Evolutionary conservation across 1,140 invertebrate genomes (phyloP).

Genomic region (Mycetomoellerius zeteki): DNA sequence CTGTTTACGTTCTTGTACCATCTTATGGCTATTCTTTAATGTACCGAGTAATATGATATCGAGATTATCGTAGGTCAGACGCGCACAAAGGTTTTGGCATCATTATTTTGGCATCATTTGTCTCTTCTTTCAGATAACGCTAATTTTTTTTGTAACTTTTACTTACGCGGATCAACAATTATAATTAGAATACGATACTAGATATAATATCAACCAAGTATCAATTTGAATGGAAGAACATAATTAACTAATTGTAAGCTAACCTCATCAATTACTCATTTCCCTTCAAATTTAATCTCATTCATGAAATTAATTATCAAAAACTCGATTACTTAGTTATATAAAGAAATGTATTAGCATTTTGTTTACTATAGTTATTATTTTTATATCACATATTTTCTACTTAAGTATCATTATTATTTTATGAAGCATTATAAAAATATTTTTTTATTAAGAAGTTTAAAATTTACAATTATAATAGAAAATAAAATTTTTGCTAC

Average conservation of each 20-base stretch:
- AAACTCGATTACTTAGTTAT: not conserved
- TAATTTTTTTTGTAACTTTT: conserved; percentile 19
- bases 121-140: conserved; percentile 43
- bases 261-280: not conserved
- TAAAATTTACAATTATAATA: not conserved
- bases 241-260: conserved; percentile 17
- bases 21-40: conserved; percentile 15
- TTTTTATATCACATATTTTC: not conserved
- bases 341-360: not conserved
- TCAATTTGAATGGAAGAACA: conserved; percentile 20
- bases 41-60: conserved; percentile 28
- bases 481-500: not conserved
- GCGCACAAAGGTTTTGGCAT: conserved; percentile 52
- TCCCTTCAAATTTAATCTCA: conserved; percentile 2
- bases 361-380: conserved; percentile 12
- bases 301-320: not conserved
- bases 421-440: conserved; percentile 3
- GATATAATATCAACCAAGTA: conserved; percentile 30
- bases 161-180: not conserved
- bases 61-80: conserved; percentile 68
- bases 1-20: conserved; percentile 42
- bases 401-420: not conserved
- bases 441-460: not conserved
- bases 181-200: conserved; percentile 35
- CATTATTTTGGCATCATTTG: conserved; percentile 47